A percentile compares a stretch with the other conserved stretches of the same genome.
These are phyloP conservation scores for Brachyrhaphis roseni DNA, from an alignment of 2,797 vertebrate species.

Conservation along the genomic window DNA sequence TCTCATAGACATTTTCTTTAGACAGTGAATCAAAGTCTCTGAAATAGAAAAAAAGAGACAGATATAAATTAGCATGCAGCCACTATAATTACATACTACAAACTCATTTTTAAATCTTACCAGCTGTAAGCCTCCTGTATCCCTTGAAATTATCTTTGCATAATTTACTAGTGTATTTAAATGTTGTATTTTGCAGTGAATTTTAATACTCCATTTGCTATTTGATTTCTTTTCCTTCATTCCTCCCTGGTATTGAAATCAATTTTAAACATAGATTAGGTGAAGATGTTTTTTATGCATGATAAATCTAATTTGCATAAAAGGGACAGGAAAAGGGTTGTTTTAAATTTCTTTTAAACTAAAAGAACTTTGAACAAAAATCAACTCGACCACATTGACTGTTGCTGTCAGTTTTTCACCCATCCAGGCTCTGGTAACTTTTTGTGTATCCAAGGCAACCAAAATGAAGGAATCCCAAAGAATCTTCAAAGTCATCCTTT, in stretches of 20 bases:
- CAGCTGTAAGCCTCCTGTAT: neutral
- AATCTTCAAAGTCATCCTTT: neutral
- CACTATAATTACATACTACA: neutral
- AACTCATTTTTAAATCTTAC: neutral
- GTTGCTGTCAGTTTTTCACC: neutral
- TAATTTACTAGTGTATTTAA: neutral
- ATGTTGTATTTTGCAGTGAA: neutral
- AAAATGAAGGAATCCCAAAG: neutral
- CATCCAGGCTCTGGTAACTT: neutral
- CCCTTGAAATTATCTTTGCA: neutral
- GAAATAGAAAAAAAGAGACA: constrained; percentile 40
- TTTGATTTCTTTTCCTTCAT: neutral
- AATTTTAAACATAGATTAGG: neutral
- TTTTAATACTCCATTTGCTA: neutral
- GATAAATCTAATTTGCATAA: neutral
- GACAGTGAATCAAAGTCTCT: constrained; percentile 94
- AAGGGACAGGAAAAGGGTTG: neutral
- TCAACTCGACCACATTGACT: neutral
- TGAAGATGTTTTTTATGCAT: neutral
- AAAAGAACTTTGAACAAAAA: neutral
- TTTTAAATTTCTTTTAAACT: neutral
- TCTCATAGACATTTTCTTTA: constrained; percentile 95
- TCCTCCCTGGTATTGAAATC: neutral
- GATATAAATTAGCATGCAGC: neutral
- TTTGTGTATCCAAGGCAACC: neutral